Conservation (phyloP, 2,113 vertebrate genomes). For the Vulpes vulpes region DNA sequence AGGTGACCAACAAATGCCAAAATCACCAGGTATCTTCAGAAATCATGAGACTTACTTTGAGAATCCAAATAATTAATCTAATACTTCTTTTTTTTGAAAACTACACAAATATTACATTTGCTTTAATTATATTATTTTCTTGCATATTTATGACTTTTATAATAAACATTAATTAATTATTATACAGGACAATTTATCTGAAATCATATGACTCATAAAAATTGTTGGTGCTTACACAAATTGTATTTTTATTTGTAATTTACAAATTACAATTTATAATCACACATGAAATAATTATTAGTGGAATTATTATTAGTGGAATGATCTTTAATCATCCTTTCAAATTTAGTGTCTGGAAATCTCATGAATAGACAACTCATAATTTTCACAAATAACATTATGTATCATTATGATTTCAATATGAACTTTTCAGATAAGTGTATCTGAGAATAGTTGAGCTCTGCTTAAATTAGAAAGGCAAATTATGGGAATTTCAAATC, state of each 20-base stretch:
- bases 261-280: neutral
- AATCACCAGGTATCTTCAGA: neutral
- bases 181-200: neutral
- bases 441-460: neutral
- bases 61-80: neutral
- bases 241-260: neutral
- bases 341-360: neutral
- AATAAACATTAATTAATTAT: neutral
- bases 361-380: neutral
- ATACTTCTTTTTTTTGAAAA: neutral
- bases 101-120: neutral
- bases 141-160: neutral
- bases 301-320: neutral
- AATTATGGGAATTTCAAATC: conserved; percentile 12
- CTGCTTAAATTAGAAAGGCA: neutral
- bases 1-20: neutral
- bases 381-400: neutral
- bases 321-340: neutral
- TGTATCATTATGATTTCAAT: neutral
- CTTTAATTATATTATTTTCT: neutral
- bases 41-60: neutral
- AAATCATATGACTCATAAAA: neutral
- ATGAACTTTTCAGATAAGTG: neutral
- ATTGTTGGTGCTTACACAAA: neutral
- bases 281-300: neutral